Evolutionary conservation across 2,113 vertebrate species (phyloP), one percentile per base, ranked within the genome.

Genomic region (Cyphomyrus discorhynchus): DNA sequence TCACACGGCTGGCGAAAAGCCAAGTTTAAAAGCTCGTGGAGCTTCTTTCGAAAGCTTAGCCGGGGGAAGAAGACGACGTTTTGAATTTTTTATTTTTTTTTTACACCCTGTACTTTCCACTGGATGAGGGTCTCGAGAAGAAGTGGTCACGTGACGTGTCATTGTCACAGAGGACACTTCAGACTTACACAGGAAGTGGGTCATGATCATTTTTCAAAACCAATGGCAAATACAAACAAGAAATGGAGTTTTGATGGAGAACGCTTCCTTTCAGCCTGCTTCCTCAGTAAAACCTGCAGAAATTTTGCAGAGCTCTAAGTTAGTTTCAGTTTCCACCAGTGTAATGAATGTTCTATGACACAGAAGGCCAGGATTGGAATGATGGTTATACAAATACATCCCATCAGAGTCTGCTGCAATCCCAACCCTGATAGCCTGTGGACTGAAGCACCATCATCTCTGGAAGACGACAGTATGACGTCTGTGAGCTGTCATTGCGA

Each of bases 1-100:
- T 90, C 53, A 24, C 47, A 90, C 80, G 66, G 56, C 46, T 35
- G 84, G 87, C 86, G 11, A 87, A 49, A 27, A 46, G 13, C 42
- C 35, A 62, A n/a, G 11, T 9, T 9, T 42, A 46, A 45, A 82
- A 82, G 82, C 5, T 15, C 1, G 17, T 19, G 74, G 13, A 80
- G 35, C 74, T 39, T 77, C 70, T 77, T 19, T 77, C 15, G 70
- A 77, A 39, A 77, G 70, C 15, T 15, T 35, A 5, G 27, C 31
- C 27, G 7, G 31, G 35, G 35, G 1, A 27, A 45, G 42, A 45
- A 45, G 42, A 45, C 0, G 42, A 45, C 42, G 42, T 31, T 31
- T 31, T 66, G n/a, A 31, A 11, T 27, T 4, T 66, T 24, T 74
- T n/a, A n/a, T n/a, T 70, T 70, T 52, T 45, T 45, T 45, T 70